Evolutionary conservation across 2,113 vertebrate species (phyloP).

Genomic region (Chitala chitala): DNA sequence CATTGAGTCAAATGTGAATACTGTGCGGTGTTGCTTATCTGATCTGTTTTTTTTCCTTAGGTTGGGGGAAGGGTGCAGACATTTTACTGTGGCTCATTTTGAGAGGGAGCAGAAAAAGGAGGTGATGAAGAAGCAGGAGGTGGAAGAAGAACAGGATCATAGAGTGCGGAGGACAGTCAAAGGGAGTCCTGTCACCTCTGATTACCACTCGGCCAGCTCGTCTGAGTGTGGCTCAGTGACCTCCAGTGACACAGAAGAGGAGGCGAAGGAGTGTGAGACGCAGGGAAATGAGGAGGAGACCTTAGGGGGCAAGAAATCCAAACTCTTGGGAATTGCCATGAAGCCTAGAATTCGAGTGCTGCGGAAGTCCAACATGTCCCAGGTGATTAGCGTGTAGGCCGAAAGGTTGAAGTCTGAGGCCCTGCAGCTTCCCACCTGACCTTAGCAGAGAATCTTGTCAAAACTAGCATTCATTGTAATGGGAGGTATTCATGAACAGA

Average conservation of each 20-base stretch:
- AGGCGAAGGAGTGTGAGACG: constrained; percentile 36
- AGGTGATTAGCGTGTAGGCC: constrained; percentile 43
- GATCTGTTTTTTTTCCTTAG: constrained; percentile 36
- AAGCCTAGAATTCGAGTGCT: constrained; percentile 48
- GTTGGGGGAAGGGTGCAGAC: constrained; percentile 57
- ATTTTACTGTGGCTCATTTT: constrained; percentile 59
- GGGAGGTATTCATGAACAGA: too few relatives aligned
- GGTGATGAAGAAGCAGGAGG: constrained; percentile 10
- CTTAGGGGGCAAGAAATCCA: constrained; percentile 3
- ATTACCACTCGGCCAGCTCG: constrained; percentile 67
- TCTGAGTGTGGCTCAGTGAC: constrained; percentile 60
- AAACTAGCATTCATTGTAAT: too few relatives aligned
- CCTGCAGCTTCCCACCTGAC: too few relatives aligned
- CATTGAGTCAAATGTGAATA: too few relatives aligned
- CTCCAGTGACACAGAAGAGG: constrained; percentile 65
- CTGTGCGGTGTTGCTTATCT: too few relatives aligned
- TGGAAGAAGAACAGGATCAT: constrained; percentile 16
- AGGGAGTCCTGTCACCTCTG: constrained; percentile 55
- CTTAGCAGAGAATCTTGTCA: too few relatives aligned
- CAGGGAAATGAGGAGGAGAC: constrained; percentile 29
- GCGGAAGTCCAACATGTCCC: constrained; percentile 36
- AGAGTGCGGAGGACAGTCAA: constrained; percentile 11
- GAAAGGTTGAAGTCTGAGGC: too few relatives aligned
- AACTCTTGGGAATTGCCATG: constrained; percentile 40
- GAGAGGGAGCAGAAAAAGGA: constrained; percentile 26